Evolutionary conservation across 2,113 vertebrate species (phyloP).

Genomic region (Sinocyclocheilus anophthalmus): DNA sequence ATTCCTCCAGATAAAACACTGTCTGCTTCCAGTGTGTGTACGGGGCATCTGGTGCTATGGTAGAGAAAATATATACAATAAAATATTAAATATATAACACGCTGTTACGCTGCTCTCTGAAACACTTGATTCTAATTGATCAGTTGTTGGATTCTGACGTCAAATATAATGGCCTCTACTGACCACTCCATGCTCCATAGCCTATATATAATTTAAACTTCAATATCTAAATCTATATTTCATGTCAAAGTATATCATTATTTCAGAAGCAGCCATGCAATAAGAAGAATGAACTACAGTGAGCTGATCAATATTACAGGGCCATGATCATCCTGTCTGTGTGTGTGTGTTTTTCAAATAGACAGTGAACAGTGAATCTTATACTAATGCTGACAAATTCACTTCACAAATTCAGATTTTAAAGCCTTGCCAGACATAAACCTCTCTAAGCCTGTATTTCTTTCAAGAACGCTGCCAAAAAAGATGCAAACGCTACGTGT

Average conservation of each 20-base stretch:
- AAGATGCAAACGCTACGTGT: not conserved
- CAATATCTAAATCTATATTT: slow-evolving; percentile 3
- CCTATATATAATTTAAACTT: not conserved
- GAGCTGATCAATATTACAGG: not conserved
- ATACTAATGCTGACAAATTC: not conserved
- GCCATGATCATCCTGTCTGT: not conserved
- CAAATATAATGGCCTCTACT: not conserved
- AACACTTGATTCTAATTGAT: not conserved
- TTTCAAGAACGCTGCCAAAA: not conserved
- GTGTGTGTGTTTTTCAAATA: not conserved
- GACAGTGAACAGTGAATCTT: not conserved
- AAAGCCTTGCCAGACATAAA: not conserved
- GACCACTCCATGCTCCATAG: not conserved
- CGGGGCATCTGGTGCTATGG: slow-evolving; percentile 88
- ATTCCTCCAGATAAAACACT: slow-evolving; percentile 96
- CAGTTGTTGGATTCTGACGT: not conserved
- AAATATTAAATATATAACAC: not conserved
- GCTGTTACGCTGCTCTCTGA: not conserved
- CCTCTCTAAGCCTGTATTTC: not conserved
- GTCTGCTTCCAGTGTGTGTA: slow-evolving; percentile 99
- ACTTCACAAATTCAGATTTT: not conserved
- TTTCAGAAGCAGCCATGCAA: not conserved
- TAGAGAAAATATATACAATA: slow-evolving; percentile 21
- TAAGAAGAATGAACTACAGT: not conserved
- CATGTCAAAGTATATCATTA: not conserved